Conservation (phyloP, 2,797 vertebrate genomes). For the Phaenicophaeus curvirostris region DNA sequence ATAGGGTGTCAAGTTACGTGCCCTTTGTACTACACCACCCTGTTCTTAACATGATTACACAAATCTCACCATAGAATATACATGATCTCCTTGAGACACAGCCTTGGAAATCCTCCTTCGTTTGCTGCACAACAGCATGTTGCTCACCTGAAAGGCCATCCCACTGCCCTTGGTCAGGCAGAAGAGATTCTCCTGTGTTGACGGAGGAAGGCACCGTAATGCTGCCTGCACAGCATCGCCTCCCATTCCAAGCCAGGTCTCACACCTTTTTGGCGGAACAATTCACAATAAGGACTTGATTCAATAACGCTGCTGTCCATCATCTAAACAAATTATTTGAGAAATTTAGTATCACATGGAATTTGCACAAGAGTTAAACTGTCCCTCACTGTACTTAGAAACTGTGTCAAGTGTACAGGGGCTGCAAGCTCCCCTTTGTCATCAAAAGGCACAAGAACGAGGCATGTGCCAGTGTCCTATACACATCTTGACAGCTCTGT, state of each 20-base stretch:
- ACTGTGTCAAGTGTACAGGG: not conserved
- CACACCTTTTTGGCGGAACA: not conserved
- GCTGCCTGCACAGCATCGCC: accelerated
- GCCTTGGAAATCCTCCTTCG: not conserved
- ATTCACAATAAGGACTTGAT: not conserved
- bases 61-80: constrained; percentile 39
- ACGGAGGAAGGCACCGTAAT: not conserved
- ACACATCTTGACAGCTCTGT: not conserved
- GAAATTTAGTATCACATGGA: not conserved
- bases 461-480: accelerated
- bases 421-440: not conserved
- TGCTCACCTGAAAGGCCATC: constrained; percentile 39
- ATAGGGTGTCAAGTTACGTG: not conserved
- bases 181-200: not conserved
- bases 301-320: not conserved
- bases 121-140: not conserved
- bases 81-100: constrained; percentile 35
- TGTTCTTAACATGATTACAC: not conserved
- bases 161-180: not conserved
- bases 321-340: not conserved
- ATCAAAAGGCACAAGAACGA: accelerated
- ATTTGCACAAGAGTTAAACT: not conserved
- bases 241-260: not conserved
- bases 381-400: not conserved
- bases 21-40: not conserved